Base-by-base conservation (phyloP, 2,797 vertebrate genomes). In the Lates japonicus region DNA sequence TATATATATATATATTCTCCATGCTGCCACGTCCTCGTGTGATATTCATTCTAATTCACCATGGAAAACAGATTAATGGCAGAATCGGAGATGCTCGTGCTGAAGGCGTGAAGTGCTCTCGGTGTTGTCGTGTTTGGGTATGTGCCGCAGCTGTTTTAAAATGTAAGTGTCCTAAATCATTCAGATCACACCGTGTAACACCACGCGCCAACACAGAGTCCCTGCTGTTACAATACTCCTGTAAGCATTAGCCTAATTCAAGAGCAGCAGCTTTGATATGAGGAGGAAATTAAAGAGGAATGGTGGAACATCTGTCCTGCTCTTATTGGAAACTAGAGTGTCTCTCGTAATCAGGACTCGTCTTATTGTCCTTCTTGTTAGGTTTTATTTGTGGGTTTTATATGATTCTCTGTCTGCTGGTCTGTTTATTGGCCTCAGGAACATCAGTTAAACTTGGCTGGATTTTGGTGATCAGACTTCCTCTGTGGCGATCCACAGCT, bases 151-250 rank as follows among this genome's bases (percentile, higher is more conserved):
- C 85, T 71, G 71, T 77, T 91, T 76, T 70, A 57, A 85, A 84
- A 80, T 78, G 48, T 60, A 66, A 82, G 69, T 20, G 10, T 67
- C 42, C 60, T 84, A 57, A 93, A 91, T 91, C 82, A 90, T 90
- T 88, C 61, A 90, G 75, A 76, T 81, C 54, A 63, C 81, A 84
- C 65, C 59, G 0, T 74, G 85, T 61, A 66, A 63, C 52, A n/a
- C 39, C 35, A 17, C 7, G 31, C 46, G 10, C 25, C 59, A 12
- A 74, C 88, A 86, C 70, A 12, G 19, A 25, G 65, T 68, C 79
- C 62, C 76, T 6, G 78, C 76, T 87, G 78, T 52, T 55, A 70
- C 64, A 31, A 61, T 20, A 11, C 66, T 67, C 61, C 54, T 57
- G 65, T 20, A 66, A 70, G 80, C 73, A 52, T 55, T 12, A 39